Percentiles rank a stretch among this genome's conserved stretches.
These are phyloP conservation scores for Neoarius graeffei DNA, from an alignment of 2,113 vertebrate species.

Conservation along the genomic window DNA sequence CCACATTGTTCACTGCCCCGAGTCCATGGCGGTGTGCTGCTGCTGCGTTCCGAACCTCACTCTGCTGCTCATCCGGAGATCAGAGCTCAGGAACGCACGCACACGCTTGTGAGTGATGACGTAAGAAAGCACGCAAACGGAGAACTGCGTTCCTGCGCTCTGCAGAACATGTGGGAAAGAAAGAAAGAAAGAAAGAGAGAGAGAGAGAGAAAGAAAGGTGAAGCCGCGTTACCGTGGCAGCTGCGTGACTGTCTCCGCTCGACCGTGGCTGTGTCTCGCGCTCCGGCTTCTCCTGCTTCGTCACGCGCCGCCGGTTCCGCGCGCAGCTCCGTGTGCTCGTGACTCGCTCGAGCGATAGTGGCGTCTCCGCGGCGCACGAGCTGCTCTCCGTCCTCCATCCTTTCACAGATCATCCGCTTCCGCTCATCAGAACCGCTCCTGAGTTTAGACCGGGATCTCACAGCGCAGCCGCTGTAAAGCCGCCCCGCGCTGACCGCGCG, in stretches of 20 bases:
- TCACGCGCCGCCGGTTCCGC: constrained; percentile 86
- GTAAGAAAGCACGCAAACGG: not conserved
- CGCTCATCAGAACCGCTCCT: constrained; percentile 22
- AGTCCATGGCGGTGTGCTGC: no score
- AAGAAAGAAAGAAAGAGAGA: not conserved
- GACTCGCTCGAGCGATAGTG: constrained; percentile 86
- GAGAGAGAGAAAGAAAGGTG: not conserved
- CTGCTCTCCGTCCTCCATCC: constrained; percentile 94
- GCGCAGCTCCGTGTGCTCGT: constrained; percentile 87
- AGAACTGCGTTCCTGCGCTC: not conserved
- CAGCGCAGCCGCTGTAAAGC: no score
- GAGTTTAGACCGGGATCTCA: not conserved
- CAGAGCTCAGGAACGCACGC: not conserved
- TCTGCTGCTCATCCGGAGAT: no score
- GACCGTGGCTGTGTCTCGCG: constrained; percentile 66
- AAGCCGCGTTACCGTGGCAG: constrained; percentile 66
- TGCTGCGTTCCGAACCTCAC: no score
- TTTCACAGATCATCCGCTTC: constrained; percentile 82
- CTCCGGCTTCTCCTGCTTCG: constrained; percentile 45
- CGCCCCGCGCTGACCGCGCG: no score
- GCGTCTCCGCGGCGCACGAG: constrained; percentile 87
- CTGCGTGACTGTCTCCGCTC: constrained; percentile 69
- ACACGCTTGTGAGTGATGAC: not conserved
- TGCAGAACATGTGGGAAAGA: not conserved
- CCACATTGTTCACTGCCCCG: no score